Conservation (phyloP, 37 sponge, comb jelly and placozoan genomes). For the Axinella damicornis region DNA sequence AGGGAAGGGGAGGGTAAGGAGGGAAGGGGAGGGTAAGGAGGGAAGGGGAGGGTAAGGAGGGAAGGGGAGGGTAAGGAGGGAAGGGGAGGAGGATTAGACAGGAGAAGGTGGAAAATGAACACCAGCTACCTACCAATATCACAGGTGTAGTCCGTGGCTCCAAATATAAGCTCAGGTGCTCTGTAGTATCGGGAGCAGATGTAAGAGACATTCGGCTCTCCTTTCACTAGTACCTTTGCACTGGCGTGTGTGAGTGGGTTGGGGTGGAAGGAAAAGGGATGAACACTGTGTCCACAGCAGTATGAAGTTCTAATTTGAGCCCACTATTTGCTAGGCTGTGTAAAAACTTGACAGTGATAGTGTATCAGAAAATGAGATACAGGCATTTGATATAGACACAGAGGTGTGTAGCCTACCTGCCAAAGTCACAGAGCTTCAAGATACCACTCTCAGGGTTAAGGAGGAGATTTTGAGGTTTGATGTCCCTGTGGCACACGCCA, state of each 20-base stretch:
- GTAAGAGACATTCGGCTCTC: conserved; percentile 97
- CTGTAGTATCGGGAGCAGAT: conserved; percentile 99
- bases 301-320: no score
- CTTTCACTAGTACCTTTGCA: conserved; percentile 94
- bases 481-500: conserved; percentile 98
- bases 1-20: no score
- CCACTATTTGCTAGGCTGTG: no score
- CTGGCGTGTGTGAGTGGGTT: conserved; percentile 44
- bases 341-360: no score
- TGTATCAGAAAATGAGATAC: no score
- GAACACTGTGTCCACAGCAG: no score
- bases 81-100: no score
- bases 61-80: conserved; percentile 24
- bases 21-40: conserved; percentile 26
- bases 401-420: conserved; percentile 62
- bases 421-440: conserved; percentile 97
- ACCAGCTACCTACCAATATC: conserved; percentile 82
- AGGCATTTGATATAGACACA: no score
- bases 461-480: conserved; percentile 98
- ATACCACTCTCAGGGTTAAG: conserved; percentile 94
- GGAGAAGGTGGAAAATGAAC: neutral
- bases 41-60: conserved; percentile 26
- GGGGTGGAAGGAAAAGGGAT: neutral
- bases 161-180: conserved; percentile 99
- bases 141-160: conserved; percentile 96